These are phyloP conservation scores for Pachycephala philippinensis DNA, from an alignment of 2,113 vertebrate genomes.

Conservation along the genomic window DNA sequence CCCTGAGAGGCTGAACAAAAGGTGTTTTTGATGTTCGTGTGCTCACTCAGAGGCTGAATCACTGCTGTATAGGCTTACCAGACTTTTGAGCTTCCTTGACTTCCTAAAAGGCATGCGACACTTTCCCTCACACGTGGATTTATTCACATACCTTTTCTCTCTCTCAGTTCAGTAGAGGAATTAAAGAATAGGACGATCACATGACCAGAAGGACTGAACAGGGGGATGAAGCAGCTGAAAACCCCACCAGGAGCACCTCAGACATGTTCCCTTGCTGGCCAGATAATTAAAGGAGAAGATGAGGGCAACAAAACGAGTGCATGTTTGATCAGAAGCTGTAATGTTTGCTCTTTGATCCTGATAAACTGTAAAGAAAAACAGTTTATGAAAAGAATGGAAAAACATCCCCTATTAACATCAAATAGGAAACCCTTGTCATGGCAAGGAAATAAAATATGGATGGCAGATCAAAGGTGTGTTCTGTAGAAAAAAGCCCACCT, in stretches of 20 bases:
- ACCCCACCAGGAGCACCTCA: background rate
- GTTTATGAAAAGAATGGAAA: background rate
- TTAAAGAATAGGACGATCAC: background rate
- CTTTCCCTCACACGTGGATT: background rate
- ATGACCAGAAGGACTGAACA: background rate
- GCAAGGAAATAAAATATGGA: background rate
- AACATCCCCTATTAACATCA: background rate
- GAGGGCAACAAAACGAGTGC: background rate
- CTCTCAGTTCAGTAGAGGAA: background rate
- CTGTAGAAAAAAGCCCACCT: background rate
- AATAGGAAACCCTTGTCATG: background rate
- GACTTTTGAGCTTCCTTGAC: background rate
- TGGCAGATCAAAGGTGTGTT: background rate
- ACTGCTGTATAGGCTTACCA: background rate
- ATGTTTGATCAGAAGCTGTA: background rate
- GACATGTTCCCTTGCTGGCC: background rate
- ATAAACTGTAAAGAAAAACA: constrained; percentile 26
- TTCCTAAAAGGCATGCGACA: background rate
- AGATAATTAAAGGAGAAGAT: constrained; percentile 35
- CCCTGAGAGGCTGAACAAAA: background rate
- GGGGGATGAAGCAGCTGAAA: background rate
- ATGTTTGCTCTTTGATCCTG: constrained; percentile 33
- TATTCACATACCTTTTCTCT: background rate
- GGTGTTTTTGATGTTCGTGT: background rate
- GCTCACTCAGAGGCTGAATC: background rate